These are phyloP conservation scores for Dexiosoma caninum DNA, from an alignment of 2,888 invertebrate genomes.

Conservation along the genomic window DNA sequence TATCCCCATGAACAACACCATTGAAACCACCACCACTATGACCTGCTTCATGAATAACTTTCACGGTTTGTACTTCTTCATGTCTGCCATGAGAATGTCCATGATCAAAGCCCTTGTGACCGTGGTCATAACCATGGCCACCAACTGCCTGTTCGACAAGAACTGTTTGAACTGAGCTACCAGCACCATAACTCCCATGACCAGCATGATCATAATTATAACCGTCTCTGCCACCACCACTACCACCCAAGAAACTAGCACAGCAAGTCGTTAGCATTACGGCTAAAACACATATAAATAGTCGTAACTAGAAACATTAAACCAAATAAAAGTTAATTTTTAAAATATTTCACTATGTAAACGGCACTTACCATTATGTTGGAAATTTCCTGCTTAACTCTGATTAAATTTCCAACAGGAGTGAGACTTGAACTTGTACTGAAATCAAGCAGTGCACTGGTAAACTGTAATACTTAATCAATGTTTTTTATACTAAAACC, in stretches of 20 bases:
- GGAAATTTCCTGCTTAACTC: constrained; percentile 66
- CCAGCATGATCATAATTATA: constrained; percentile 23
- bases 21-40: constrained; percentile 59
- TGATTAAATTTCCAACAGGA: constrained; percentile 63
- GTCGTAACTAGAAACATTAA: constrained; percentile 37
- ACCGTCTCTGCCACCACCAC: constrained; percentile 36
- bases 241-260: constrained; percentile 50
- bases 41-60: constrained; percentile 50
- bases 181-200: constrained; percentile 16
- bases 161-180: constrained; percentile 34
- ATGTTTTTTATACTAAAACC: constrained; percentile 67
- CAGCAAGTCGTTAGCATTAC: constrained; percentile 58
- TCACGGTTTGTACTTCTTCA: constrained; percentile 37
- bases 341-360: background rate
- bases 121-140: background rate
- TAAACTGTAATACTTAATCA: constrained; percentile 55
- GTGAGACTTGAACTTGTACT: constrained; percentile 68
- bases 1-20: constrained; percentile 36
- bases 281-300: constrained; percentile 58
- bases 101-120: constrained; percentile 38
- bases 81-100: constrained; percentile 42
- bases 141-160: constrained; percentile 33
- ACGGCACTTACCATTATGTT: constrained; percentile 60
- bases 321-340: background rate
- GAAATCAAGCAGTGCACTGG: constrained; percentile 68